Evolutionary conservation across 2,113 vertebrate species (phyloP), one percentile per base, ranked within the genome.

Genomic region (Tetrao urogallus): DNA sequence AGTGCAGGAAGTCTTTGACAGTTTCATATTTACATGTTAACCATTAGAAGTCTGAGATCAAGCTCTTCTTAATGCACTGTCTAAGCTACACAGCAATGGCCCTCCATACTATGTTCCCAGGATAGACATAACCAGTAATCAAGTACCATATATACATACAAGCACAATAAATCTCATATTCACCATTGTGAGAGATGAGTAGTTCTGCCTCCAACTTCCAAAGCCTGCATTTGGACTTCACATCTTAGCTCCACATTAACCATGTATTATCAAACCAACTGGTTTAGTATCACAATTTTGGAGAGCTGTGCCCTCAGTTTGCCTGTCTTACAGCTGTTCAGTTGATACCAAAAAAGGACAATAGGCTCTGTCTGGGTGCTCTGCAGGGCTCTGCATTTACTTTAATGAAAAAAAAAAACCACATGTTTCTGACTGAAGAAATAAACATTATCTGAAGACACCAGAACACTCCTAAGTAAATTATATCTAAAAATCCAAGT

Each of bases 191-290:
- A 66, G 78, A 76, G 43, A 82, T 2, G 8, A 87, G 40, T 13
- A 1, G 0, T 40, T 43, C 13, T 42, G 75, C 20, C 73, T 90
- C 57, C 22, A 17, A 9, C 45, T 82, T 88, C 40, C 54, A 72
- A 47, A 87, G 60, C 27, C 60, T 27, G 45, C 60, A 67, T 75
- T 19, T 72, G 43, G 22, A 92, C 43, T 20, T 84, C 21, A 38
- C 40, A 72, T 78, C 32, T 67, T 25, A 65, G 73, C 50, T 71
- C 20, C 22, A 3, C 24, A 52, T 36, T 56, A 90, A 57, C 5
- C 43, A 78, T 0, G 0, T 7, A 20, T 28, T 47, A 57, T 10
- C 65, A 73, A 88, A 36, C 6, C 28, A 69, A 11, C 0, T 27
- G 15, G 22, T 42, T 89, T 18, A 65, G 15, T 60, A 69, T 17